Conservation (phyloP, 2,888 invertebrate species). For the Leucoma salicis region DNA sequence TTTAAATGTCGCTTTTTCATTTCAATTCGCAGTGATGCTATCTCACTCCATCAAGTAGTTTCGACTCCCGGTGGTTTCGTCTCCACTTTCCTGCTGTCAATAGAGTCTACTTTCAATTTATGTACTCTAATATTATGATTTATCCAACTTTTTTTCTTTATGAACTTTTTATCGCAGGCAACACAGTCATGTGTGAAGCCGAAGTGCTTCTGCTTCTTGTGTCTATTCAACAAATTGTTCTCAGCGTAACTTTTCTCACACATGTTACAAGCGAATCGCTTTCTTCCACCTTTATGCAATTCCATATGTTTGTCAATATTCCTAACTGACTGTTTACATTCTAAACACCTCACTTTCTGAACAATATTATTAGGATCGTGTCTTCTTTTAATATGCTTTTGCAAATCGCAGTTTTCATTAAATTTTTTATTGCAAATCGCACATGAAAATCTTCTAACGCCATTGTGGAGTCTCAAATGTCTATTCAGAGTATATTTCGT, state of each 20-base stretch:
- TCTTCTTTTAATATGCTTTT: slow-evolving; percentile 9
- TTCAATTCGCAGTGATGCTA: no score
- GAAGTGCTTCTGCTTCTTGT: slow-evolving; percentile 18
- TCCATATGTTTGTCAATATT: slow-evolving; percentile 18
- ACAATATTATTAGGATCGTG: slow-evolving; percentile 5
- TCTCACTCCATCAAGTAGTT: no score
- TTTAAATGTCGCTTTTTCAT: no score
- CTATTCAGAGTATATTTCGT: slow-evolving; percentile 9
- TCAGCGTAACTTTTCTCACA: slow-evolving; percentile 13
- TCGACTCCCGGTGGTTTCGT: no score
- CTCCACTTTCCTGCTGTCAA: not conserved
- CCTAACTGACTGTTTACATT: slow-evolving; percentile 15
- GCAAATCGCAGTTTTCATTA: slow-evolving; percentile 6
- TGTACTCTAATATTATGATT: slow-evolving; percentile 19
- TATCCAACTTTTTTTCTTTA: slow-evolving; percentile 8
- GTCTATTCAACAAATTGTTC: slow-evolving; percentile 16
- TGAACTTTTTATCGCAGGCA: slow-evolving; percentile 18
- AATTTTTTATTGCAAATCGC: slow-evolving; percentile 10
- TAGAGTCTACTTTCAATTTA: slow-evolving; percentile 7
- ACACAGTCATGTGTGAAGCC: slow-evolving; percentile 14
- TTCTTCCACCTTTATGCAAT: slow-evolving; percentile 3
- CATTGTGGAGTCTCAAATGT: slow-evolving; percentile 14
- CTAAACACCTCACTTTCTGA: slow-evolving; percentile 15
- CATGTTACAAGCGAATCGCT: slow-evolving; percentile 7
- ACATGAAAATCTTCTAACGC: slow-evolving; percentile 8